These are phyloP conservation scores for Pterocles burchelli DNA, from an alignment of 2,113 vertebrate species.

Conservation along the genomic window DNA sequence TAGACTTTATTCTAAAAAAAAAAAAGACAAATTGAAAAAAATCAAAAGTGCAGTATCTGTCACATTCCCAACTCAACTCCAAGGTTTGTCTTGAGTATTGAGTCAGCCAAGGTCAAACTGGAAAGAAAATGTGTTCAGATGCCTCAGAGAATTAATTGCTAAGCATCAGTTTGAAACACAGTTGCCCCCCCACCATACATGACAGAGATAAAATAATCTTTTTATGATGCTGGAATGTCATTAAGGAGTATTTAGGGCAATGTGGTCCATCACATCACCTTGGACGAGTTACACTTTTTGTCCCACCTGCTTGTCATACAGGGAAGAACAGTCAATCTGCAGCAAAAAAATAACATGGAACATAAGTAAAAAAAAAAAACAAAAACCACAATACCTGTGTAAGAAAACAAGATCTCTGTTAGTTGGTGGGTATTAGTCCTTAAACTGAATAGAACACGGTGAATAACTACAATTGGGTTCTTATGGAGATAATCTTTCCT, in stretches of 20 bases:
- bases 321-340: neutral
- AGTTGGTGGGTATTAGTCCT: neutral
- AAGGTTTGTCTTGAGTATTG: neutral
- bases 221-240: neutral
- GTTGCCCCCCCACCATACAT: neutral
- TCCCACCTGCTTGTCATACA: neutral
- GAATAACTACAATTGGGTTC: neutral
- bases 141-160: neutral
- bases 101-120: neutral
- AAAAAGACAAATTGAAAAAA: neutral
- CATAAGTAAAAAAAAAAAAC: neutral
- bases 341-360: neutral
- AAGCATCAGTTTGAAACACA: neutral
- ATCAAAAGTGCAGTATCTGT: neutral
- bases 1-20: neutral
- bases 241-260: neutral
- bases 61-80: neutral
- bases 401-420: neutral
- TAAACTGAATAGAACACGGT: neutral
- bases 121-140: neutral
- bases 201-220: neutral
- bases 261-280: neutral
- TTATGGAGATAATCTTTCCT: neutral
- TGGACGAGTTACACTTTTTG: neutral
- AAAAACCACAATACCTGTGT: neutral